phyloP scores from a whole-genome alignment of 2,113 vertebrate species.

The Struthio camelus region DNA sequence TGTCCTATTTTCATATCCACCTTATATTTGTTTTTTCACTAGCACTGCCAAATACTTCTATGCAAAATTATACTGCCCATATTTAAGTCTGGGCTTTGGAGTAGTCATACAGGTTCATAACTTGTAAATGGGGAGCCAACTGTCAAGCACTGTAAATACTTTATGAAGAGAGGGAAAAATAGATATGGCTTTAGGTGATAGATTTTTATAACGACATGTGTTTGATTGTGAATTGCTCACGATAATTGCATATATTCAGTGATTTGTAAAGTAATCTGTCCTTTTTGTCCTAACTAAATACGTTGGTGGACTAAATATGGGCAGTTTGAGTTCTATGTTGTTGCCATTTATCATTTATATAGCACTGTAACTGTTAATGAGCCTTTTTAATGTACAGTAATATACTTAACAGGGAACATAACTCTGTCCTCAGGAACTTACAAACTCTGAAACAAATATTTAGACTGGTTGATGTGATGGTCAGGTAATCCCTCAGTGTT shows the following conservation, averaged over 20 bases:
- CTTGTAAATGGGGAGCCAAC: slow-evolving; percentile 22
- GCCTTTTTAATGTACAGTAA: slow-evolving; percentile 5
- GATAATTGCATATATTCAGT: slow-evolving; percentile 19
- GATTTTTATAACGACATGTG: slow-evolving; percentile 38
- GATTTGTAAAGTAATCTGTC: background rate
- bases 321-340: slow-evolving; percentile 4
- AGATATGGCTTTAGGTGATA: slow-evolving; percentile 11
- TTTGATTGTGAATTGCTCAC: slow-evolving; percentile 32
- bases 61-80: background rate
- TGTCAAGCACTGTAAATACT: slow-evolving; percentile 51
- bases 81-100: slow-evolving; percentile 6
- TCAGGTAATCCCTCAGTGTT: background rate
- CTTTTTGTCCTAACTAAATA: slow-evolving; percentile 20
- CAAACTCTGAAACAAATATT: background rate
- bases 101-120: slow-evolving; percentile 10
- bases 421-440: background rate
- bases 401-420: background rate
- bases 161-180: background rate
- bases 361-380: slow-evolving; percentile 8
- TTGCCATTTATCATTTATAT: slow-evolving; percentile 26
- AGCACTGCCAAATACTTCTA: background rate
- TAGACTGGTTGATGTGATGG: background rate
- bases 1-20: background rate
- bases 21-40: background rate
- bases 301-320: slow-evolving; percentile 4